phyloP scores from a whole-genome alignment of 2,888 invertebrate genomes.

The Tenthredo scrophulariae region DNA sequence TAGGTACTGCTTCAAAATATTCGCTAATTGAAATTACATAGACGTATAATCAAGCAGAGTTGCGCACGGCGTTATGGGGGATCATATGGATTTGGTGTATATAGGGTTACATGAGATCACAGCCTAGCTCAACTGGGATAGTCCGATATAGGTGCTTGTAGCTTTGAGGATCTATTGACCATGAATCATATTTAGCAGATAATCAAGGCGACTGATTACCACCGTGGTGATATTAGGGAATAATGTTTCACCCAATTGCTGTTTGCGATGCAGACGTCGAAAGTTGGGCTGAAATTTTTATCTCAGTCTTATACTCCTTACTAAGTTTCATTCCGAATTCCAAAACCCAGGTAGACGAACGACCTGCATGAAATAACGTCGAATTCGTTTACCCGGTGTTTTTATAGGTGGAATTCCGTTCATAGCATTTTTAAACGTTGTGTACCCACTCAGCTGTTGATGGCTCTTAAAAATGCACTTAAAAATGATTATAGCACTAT shows the following conservation, averaged over 20 bases:
- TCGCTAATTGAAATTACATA: neutral
- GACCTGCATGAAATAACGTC: neutral
- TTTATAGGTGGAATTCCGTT: neutral
- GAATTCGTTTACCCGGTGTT: neutral
- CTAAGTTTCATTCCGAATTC: neutral
- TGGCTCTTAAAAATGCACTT: neutral
- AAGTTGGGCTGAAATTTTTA: neutral
- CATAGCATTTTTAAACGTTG: neutral
- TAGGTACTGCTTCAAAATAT: neutral
- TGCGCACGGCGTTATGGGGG: neutral
- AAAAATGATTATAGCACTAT: neutral
- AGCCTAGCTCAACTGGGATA: neutral
- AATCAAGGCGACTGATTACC: neutral
- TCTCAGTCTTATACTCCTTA: neutral
- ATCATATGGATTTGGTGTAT: constrained; percentile 1
- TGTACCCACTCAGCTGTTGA: neutral
- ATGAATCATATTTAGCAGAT: neutral
- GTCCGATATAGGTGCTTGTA: neutral
- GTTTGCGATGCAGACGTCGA: neutral
- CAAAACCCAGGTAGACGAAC: neutral
- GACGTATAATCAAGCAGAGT: neutral
- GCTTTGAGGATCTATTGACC: neutral
- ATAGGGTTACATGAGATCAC: neutral
- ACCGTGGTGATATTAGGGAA: neutral
- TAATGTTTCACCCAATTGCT: neutral